phyloP scores from a whole-genome alignment of 37 sponge, comb jelly and placozoan species.

The Cladorhizidae sp. region DNA sequence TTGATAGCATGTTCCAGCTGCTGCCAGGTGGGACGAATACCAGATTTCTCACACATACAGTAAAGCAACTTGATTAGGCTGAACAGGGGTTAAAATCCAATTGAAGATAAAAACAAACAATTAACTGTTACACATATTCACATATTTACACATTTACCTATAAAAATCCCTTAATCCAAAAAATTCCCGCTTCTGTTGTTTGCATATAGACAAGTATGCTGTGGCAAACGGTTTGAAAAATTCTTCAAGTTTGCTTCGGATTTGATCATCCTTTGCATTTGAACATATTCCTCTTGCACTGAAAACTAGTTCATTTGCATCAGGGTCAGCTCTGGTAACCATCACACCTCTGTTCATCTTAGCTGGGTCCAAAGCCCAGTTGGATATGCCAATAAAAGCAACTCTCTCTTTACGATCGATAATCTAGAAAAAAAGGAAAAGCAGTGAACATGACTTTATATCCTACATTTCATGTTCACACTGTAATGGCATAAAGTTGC shows the following conservation, averaged over 20 bases:
- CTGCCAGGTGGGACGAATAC: slow-evolving; percentile 22
- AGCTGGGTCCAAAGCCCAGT: slow-evolving; percentile 99
- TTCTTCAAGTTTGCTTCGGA: slow-evolving; percentile 28
- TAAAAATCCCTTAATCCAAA: slow-evolving; percentile 98
- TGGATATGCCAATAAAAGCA: slow-evolving; percentile 96
- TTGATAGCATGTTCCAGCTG: slow-evolving; percentile 84
- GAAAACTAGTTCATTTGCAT: slow-evolving; percentile 55
- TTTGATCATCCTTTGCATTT: slow-evolving; percentile 44
- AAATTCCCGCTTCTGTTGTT: slow-evolving; percentile 61
- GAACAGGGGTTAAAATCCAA: neutral
- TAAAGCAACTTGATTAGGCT: slow-evolving; percentile 95
- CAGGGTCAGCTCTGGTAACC: slow-evolving; percentile 87
- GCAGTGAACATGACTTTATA: neutral
- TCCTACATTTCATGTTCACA: neutral
- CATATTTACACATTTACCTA: slow-evolving; percentile 33
- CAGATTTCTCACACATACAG: slow-evolving; percentile 63
- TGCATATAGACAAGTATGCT: slow-evolving; percentile 52
- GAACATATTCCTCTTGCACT: slow-evolving; percentile 87
- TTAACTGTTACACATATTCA: too few relatives aligned
- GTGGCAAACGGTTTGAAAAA: slow-evolving; percentile 62
- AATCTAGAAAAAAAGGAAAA: slow-evolving; percentile 23
- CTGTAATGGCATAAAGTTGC: too few relatives aligned
- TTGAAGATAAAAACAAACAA: neutral
- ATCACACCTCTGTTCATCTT: slow-evolving; percentile 99
- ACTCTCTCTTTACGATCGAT: slow-evolving; percentile 69